These are phyloP conservation scores for Fulmarus glacialis DNA, from an alignment of 2,113 vertebrate species.

Conservation along the genomic window DNA sequence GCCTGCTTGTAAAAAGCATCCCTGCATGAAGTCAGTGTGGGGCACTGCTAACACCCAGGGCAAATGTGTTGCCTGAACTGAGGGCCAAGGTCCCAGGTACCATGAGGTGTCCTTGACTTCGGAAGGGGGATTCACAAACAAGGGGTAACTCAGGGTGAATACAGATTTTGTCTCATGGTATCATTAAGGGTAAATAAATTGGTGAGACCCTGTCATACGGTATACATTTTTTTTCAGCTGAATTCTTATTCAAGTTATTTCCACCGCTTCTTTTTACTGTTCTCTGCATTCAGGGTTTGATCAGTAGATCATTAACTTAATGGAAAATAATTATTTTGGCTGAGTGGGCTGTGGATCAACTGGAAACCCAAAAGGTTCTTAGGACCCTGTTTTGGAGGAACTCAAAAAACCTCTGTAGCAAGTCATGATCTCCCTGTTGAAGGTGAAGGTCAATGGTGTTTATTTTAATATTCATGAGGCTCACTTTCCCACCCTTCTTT, in stretches of 20 bases:
- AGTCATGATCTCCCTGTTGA: neutral
- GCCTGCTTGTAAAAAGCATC: neutral
- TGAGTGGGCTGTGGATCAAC: neutral
- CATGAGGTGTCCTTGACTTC: neutral
- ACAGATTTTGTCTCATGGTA: neutral
- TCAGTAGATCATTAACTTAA: neutral
- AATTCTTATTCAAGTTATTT: neutral
- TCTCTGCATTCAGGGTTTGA: neutral
- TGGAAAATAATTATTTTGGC: neutral
- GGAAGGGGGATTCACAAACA: neutral
- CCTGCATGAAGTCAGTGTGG: neutral
- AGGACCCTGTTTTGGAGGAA: neutral
- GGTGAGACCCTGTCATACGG: neutral
- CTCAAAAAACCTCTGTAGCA: neutral
- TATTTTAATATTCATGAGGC: neutral
- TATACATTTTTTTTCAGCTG: neutral
- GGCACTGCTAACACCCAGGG: neutral
- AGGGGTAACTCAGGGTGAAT: neutral
- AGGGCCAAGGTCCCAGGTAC: neutral
- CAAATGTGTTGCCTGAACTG: neutral
- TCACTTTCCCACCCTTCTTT: neutral
- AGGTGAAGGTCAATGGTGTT: neutral
- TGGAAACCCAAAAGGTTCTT: neutral
- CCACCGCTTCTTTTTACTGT: neutral
- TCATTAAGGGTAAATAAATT: neutral